Conservation (phyloP, 2,888 invertebrate species). For the Ophion costatus region DNA sequence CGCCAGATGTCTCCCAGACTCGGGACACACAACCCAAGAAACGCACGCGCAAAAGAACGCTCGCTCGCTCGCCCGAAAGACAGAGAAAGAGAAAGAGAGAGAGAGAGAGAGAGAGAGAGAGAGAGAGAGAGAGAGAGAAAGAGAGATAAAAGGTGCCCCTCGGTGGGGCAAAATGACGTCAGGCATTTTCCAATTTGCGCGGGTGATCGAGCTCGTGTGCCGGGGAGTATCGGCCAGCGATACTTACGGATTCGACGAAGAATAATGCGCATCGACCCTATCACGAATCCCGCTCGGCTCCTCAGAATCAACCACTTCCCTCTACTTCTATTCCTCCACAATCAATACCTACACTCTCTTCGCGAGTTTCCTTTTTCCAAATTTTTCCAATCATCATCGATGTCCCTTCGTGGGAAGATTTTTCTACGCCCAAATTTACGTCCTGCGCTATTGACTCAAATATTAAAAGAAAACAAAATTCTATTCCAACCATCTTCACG, state of each 20-base stretch:
- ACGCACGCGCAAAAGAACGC: slow-evolving; percentile 26
- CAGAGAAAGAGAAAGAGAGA: background rate
- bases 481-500: too few species aligned
- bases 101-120: too few species aligned
- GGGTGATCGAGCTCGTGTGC: slow-evolving; percentile 16
- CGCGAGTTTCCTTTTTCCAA: too few species aligned
- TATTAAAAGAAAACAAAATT: too few species aligned
- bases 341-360: too few species aligned
- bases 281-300: background rate
- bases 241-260: background rate
- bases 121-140: background rate
- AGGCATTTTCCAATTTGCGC: slow-evolving; percentile 70
- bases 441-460: too few species aligned
- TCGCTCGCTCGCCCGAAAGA: background rate
- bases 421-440: too few species aligned
- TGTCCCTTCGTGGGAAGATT: too few species aligned
- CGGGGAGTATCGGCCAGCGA: background rate
- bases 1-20: slow-evolving; percentile 75
- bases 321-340: background rate
- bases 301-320: background rate
- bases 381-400: too few species aligned
- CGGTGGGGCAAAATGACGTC: slow-evolving; percentile 71
- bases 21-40: slow-evolving; percentile 61
- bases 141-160: slow-evolving; percentile 11
- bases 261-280: background rate